Base-by-base conservation (phyloP, 2,888 invertebrate species). In the Xylocampa areola region DNA sequence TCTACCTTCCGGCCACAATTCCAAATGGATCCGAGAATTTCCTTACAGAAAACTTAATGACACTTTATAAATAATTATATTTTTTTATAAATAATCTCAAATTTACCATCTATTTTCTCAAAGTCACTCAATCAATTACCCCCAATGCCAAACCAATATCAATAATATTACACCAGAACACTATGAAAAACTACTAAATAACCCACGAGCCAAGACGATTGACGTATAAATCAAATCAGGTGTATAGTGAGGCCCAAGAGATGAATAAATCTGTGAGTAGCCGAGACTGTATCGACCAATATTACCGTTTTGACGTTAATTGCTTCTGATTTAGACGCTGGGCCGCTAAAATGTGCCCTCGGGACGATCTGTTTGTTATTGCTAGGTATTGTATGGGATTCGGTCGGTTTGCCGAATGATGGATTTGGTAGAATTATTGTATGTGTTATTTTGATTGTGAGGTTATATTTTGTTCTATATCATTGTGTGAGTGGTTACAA, bases 231-330 rank as follows among this genome's bases (percentile, higher is more conserved):
- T 76, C 78, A 63, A 64, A 72, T 77, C 70, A 72, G 62, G 63
- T 72, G 57, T 59, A 73, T 64, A 68, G 58, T 53, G 57, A 49
- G 58, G 57, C 74, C 68, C 77, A 11, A n/a, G 69, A 77, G 79
- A 81, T 84, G 77, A 82, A 88, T 88, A 88, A 88, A 86, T 87
- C 82, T 62, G 78, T 79, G 87, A 87, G 85, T 85, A 75, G 75
- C 78, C 77, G 81, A 86, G 80, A 81, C 76, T 82, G 78, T 80
- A 81, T 80, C 80, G 79, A 67, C 63, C 81, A 77, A 85, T 88
- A 88, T 89, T 84, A 86, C 81, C 83, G 85, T 86, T 89, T 88
- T 89, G 88, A 89, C 86, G 85, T 86, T 90, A 90, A 91, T 91
- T 90, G 89, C 82, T 82, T 82, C 77, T 82, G 87, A 89, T 87